Conservation (phyloP, 2,888 invertebrate species). For the Aelia acuminata region DNA sequence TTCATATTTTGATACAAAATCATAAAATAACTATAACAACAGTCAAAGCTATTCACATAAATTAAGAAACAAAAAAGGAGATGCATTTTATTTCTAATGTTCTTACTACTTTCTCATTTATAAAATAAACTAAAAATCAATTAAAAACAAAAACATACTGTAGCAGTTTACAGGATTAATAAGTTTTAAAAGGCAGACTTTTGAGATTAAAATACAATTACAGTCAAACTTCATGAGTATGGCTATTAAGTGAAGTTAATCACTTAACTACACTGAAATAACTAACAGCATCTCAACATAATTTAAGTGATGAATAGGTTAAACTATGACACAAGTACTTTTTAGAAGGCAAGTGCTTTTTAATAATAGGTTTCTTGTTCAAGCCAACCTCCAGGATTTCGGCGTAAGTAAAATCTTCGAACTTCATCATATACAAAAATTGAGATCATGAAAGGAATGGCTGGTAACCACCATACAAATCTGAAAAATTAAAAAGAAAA, state of each 20-base stretch:
- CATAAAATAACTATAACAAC: conserved; percentile 52
- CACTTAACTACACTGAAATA: conserved; percentile 53
- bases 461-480: conserved; percentile 99
- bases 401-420: conserved; percentile 96
- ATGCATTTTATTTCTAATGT: conserved; percentile 1
- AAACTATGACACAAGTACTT: conserved; percentile 51
- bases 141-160: not conserved
- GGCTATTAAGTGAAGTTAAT: conserved; percentile 50
- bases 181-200: conserved; percentile 51
- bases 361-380: conserved; percentile 99
- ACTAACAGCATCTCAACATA: conserved; percentile 62
- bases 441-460: conserved; percentile 96
- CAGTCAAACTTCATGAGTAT: conserved; percentile 53
- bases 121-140: conserved; percentile 26
- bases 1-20: conserved; percentile 30
- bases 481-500: conserved; percentile 71
- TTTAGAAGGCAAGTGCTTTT: conserved; percentile 66
- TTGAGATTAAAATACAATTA: conserved; percentile 48
- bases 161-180: conserved; percentile 51
- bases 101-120: conserved; percentile 36
- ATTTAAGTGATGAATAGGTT: conserved; percentile 62
- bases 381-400: conserved; percentile 98
- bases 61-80: conserved; percentile 53
- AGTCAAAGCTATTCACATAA: conserved; percentile 57
- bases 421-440: conserved; percentile 99